Conservation (phyloP, 2,797 vertebrate species). For the Enteromius viviparus region DNA sequence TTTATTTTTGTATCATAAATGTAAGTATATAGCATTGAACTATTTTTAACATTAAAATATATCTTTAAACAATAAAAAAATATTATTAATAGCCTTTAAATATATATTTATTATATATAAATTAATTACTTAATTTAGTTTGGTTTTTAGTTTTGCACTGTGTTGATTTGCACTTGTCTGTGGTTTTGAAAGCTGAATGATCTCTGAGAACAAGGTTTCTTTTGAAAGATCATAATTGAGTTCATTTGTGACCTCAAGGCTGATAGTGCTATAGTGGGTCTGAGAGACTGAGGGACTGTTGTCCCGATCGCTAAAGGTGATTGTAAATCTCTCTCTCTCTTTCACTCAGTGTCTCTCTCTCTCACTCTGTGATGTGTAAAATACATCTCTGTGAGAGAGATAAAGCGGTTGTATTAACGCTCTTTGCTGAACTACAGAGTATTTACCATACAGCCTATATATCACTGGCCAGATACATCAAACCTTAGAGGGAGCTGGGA, state of each 20-base stretch:
- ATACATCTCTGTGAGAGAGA: conserved; percentile 52
- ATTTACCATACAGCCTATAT: conserved; percentile 59
- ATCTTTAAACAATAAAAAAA: not conserved
- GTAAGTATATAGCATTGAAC: not conserved
- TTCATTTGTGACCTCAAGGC: conserved; percentile 13
- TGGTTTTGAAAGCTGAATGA: conserved; percentile 7
- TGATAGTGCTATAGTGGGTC: conserved; percentile 5
- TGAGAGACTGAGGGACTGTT: conserved; percentile 30
- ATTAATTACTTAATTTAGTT: not conserved
- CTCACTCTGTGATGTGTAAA: conserved; percentile 46
- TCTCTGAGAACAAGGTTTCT: not conserved
- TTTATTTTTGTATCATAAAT: not conserved
- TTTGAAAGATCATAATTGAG: conserved; percentile 23
- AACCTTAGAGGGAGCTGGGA: conserved; percentile 27
- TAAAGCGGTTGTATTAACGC: conserved; percentile 57
- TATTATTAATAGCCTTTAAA: not conserved
- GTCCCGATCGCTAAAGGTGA: conserved; percentile 17
- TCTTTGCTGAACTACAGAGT: conserved; percentile 61
- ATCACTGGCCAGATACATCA: conserved; percentile 58
- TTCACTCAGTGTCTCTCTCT: not conserved
- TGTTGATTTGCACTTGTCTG: not conserved
- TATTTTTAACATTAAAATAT: not conserved
- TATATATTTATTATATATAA: not conserved
- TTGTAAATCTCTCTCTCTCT: conserved; percentile 32
- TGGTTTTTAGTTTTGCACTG: not conserved